Conservation (phyloP, 2,797 vertebrate species). For the Rhabdomys pumilio region DNA sequence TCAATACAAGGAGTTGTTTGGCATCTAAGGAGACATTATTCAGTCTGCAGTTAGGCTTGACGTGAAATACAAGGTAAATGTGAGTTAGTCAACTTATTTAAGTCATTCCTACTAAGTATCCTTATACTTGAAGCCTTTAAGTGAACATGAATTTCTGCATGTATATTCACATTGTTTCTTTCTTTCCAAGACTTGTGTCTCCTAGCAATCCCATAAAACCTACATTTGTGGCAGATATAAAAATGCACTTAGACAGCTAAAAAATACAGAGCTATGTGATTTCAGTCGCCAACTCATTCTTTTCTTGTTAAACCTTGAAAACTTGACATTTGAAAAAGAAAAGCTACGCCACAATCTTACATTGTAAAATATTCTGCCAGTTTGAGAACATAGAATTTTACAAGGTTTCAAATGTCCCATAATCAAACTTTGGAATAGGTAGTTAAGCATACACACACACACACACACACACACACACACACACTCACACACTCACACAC, state of each 20-base stretch:
- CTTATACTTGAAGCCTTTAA: constrained; percentile 52
- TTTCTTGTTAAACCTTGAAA: constrained; percentile 78
- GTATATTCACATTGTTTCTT: constrained; percentile 31
- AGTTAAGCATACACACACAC: constrained; percentile 71
- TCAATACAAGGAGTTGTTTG: neutral
- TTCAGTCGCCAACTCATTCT: constrained; percentile 60
- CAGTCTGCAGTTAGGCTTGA: neutral
- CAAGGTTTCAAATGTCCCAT: constrained; percentile 80
- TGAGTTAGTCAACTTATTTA: constrained; percentile 24
- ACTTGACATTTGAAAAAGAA: constrained; percentile 76
- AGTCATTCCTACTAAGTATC: neutral
- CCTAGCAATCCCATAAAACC: constrained; percentile 54
- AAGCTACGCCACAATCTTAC: constrained; percentile 53
- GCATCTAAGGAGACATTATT: neutral
- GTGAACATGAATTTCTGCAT: constrained; percentile 39
- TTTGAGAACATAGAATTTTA: constrained; percentile 77
- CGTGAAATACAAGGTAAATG: neutral
- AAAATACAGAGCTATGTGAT: constrained; percentile 63
- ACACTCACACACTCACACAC: neutral
- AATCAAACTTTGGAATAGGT: constrained; percentile 85
- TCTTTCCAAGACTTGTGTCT: constrained; percentile 1
- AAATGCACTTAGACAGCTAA: constrained; percentile 64
- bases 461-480: neutral
- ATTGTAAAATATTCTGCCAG: constrained; percentile 69
- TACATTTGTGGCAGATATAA: constrained; percentile 61